Evolutionary conservation across 2,888 invertebrate genomes (phyloP), one percentile per base, ranked within the genome.

Genomic region (Torymus auratus): DNA sequence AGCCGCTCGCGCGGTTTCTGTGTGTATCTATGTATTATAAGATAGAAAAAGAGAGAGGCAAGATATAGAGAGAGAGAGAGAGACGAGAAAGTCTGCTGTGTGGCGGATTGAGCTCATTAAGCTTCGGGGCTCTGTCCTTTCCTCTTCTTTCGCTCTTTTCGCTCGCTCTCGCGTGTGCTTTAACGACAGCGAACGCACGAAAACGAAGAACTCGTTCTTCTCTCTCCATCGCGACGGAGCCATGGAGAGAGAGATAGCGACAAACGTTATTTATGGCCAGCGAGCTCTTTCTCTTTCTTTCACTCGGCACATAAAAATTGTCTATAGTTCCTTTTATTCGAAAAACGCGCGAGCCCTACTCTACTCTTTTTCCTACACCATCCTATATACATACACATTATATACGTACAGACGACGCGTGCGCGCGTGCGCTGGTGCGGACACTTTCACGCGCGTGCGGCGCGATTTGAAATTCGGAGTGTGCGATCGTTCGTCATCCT

Each of bases 401-500:
- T 7, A 41, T 10, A 41, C 1, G 7, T 28, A 28, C 28, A 28
- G 0, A 41, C 7, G 41, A 41, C 7, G 7, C 58, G 53, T 50
- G 14, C 52, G 61, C 50, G 52, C 65, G 64, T 14, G n/a, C 62
- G 56, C 10, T 20, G 11, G 14, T 28, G 50, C 2, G 15, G 15
- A 15, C 55, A 82, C 84, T 84, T 85, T 84, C 84, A 82, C 84
- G 83, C 83, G 80, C 78, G 83, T 73, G 77, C 81, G 74, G 52
- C 68, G 70, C 41, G 41, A 74, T 83, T 84, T 82, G 79, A 83
- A 81, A 83, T 83, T 80, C 80, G 83, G 67, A 74, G 77, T 73
- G 83, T 73, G 83, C 61, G 78, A 74, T 58, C 76, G 61, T 65
- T 64, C 70, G 70, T 75, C 70, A 74, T 69, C 7, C 41, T 41